A percentile compares a stretch with the other conserved stretches of the same genome.
Conservation (phyloP, 2,797 vertebrate species). For the Sebastes diploproa region DNA sequence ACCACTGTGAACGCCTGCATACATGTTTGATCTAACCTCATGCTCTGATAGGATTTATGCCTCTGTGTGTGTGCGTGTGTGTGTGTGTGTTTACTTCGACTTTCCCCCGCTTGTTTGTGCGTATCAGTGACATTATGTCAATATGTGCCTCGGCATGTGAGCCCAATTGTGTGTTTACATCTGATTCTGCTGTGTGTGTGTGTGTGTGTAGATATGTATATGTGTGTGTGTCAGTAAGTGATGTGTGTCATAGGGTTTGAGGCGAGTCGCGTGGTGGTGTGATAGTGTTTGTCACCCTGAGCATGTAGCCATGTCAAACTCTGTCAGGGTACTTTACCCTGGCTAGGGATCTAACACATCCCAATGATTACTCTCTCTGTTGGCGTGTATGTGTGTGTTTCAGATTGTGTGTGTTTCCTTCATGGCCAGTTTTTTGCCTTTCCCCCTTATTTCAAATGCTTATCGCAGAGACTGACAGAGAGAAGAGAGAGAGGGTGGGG, state of each 20-base stretch:
- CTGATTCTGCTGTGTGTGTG: constrained; percentile 12
- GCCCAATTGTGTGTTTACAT: constrained; percentile 33
- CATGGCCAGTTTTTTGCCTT: constrained; percentile 31
- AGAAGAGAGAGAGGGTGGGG: constrained; percentile 17
- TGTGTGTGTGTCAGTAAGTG: constrained; percentile 9
- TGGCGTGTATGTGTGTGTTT: constrained; percentile 9
- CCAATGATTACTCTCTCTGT: constrained; percentile 39
- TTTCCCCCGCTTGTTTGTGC: constrained; percentile 31
- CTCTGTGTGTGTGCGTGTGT: not conserved
- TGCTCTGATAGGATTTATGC: constrained; percentile 29
- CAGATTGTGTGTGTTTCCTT: constrained; percentile 35
- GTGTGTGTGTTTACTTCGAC: constrained; percentile 3
- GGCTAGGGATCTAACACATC: constrained; percentile 50
- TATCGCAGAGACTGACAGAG: constrained; percentile 61
- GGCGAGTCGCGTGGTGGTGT: constrained; percentile 48
- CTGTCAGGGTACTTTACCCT: constrained; percentile 68
- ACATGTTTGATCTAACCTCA: constrained; percentile 33
- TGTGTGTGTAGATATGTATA: not conserved
- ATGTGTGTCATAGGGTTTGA: constrained; percentile 45
- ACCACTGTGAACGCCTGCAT: not conserved
- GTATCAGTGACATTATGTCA: constrained; percentile 45
- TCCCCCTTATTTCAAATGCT: constrained; percentile 57
- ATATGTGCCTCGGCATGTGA: constrained; percentile 29
- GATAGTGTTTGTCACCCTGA: constrained; percentile 74
- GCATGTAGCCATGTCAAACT: constrained; percentile 69